Percentiles rank a stretch among this genome's conserved stretches.
Evolutionary conservation across 2,113 vertebrate species (phyloP).

Genomic region (Kryptolebias marmoratus): DNA sequence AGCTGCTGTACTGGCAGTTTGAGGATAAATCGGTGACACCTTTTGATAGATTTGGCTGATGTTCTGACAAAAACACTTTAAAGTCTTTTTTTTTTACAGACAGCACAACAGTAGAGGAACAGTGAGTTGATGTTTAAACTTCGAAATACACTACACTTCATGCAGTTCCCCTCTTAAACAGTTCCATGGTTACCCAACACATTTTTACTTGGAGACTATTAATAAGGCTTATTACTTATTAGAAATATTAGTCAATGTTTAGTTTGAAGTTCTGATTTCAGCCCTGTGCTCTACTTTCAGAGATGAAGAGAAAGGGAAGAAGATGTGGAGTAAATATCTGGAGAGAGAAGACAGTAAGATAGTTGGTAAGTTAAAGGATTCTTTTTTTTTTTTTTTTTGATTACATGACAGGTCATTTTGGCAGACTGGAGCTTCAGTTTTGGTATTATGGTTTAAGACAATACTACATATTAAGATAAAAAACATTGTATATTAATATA

Average conservation of each 20-base stretch:
- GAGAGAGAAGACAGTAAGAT: conserved; percentile 96
- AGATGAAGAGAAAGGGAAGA: conserved; percentile 94
- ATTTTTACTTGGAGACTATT: too few relatives aligned
- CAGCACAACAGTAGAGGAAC: too few relatives aligned
- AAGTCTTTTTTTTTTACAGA: too few relatives aligned
- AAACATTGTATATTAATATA: background rate
- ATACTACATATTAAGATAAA: background rate
- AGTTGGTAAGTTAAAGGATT: conserved; percentile 84
- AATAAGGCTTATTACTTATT: too few relatives aligned
- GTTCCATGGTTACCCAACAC: too few relatives aligned
- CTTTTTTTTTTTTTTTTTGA: background rate
- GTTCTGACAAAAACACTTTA: too few relatives aligned
- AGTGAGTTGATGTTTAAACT: too few relatives aligned
- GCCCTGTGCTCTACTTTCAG: conserved; percentile 66
- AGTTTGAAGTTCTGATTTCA: background rate
- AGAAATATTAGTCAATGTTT: background rate
- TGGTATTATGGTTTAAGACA: background rate
- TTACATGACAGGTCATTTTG: background rate
- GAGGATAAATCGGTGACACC: too few relatives aligned
- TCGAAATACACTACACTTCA: too few relatives aligned
- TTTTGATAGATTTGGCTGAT: too few relatives aligned
- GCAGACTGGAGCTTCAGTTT: background rate
- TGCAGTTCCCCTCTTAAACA: too few relatives aligned
- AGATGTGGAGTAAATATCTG: conserved; percentile 96
- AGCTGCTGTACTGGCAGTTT: too few relatives aligned